Percentiles rank a stretch among this genome's conserved stretches.
These are phyloP conservation scores for Eurypyga helias DNA, from an alignment of 2,113 vertebrate species.

Conservation along the genomic window DNA sequence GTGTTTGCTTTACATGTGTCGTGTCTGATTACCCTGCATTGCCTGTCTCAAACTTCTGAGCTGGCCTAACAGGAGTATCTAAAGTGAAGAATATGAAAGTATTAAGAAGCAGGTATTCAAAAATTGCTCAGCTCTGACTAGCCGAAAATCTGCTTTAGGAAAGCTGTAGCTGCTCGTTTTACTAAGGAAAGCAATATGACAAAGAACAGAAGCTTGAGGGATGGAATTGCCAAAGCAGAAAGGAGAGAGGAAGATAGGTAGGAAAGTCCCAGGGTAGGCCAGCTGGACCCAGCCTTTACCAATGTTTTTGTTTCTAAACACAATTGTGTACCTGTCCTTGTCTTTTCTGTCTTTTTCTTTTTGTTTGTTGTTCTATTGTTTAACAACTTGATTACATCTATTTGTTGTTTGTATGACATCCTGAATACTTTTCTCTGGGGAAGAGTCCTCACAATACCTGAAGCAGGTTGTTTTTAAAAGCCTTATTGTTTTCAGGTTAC, in stretches of 20 bases:
- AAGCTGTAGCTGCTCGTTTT: background rate
- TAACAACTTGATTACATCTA: background rate
- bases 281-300: background rate
- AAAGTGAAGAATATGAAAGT: background rate
- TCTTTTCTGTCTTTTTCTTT: background rate
- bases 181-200: background rate
- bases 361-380: background rate
- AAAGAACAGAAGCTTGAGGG: background rate
- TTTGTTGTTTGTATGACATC: background rate
- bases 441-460: background rate
- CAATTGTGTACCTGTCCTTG: background rate
- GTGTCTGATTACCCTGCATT: background rate
- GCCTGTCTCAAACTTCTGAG: background rate
- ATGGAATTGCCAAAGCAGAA: background rate
- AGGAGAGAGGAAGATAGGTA: background rate
- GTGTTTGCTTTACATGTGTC: background rate
- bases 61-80: background rate
- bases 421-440: slow-evolving; percentile 40
- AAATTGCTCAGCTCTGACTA: background rate
- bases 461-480: slow-evolving; percentile 33
- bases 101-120: background rate
- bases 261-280: background rate
- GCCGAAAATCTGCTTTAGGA: background rate
- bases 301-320: background rate
- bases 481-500: slow-evolving; percentile 11